Conservation (phyloP, 2,888 invertebrate species). For the Drosophila infuscata region DNA sequence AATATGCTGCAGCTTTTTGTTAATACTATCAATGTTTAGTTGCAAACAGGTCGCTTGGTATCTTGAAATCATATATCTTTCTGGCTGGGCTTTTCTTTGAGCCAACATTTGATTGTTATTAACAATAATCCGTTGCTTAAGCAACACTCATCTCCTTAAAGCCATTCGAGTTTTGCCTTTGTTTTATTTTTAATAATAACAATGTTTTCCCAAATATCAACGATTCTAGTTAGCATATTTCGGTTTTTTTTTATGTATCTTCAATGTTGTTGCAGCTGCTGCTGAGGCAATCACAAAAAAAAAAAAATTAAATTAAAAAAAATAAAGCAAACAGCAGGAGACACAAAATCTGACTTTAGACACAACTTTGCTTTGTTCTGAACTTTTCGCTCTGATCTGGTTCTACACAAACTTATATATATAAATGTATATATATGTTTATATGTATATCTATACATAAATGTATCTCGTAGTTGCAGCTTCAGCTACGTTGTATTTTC, state of each 20-base stretch:
- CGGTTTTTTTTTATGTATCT: background rate
- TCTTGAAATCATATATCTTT: background rate
- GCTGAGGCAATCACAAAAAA: conserved; percentile 39
- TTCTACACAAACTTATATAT: background rate
- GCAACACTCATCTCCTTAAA: background rate
- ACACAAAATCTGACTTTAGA: conserved; percentile 41
- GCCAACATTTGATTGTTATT: background rate
- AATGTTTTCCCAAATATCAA: background rate
- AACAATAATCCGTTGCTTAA: background rate
- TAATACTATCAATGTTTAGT: background rate
- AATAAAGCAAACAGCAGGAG: conserved; percentile 57
- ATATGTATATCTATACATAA: conserved; percentile 18
- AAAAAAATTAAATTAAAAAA: conserved; percentile 23
- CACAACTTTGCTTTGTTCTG: conserved; percentile 13
- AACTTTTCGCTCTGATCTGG: conserved; percentile 15
- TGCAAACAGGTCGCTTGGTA: background rate
- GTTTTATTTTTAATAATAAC: background rate
- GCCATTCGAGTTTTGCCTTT: background rate
- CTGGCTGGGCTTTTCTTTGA: background rate
- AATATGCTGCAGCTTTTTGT: conserved; percentile 5
- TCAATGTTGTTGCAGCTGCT: conserved; percentile 23
- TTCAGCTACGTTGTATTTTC: conserved; percentile 59
- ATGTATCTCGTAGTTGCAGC: conserved; percentile 57
- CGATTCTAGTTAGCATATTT: background rate
- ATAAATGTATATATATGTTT: conserved; percentile 6